These are phyloP conservation scores for Yponomeuta malinellus DNA, from an alignment of 2,888 invertebrate genomes.

Conservation along the genomic window DNA sequence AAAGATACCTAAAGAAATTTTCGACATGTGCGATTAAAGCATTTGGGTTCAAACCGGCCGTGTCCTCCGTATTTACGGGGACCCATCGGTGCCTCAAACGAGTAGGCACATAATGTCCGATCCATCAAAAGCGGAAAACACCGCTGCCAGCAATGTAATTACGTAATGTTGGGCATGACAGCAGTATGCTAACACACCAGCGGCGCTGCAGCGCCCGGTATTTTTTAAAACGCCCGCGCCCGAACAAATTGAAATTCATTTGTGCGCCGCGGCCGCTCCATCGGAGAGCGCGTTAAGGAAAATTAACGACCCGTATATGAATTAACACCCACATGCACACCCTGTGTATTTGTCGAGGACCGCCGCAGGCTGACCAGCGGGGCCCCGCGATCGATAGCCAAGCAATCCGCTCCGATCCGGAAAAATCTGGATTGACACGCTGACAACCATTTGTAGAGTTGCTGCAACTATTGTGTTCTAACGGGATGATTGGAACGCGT, in stretches of 20 bases:
- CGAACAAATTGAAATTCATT: conserved; percentile 72
- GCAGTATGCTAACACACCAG: conserved; percentile 10
- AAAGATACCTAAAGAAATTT: no score
- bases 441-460: background rate
- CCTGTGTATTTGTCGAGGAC: conserved; percentile 16
- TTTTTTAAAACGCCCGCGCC: conserved; percentile 36
- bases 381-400: conserved; percentile 32
- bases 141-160: conserved; percentile 3
- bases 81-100: background rate
- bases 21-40: no score
- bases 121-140: background rate
- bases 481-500: background rate
- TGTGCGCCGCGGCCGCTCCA: conserved; percentile 48
- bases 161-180: conserved; percentile 14
- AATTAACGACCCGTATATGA: conserved; percentile 70
- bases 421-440: conserved; percentile 12
- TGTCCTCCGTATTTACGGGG: background rate
- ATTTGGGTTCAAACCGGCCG: no score
- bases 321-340: conserved; percentile 52
- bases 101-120: background rate
- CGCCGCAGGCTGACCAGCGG: conserved; percentile 29
- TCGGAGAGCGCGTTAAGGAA: conserved; percentile 62
- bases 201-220: conserved; percentile 11
- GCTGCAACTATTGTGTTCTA: background rate
- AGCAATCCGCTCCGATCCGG: conserved; percentile 19